phyloP scores from a whole-genome alignment of 2,888 invertebrate genomes.

The Drosophila testacea region DNA sequence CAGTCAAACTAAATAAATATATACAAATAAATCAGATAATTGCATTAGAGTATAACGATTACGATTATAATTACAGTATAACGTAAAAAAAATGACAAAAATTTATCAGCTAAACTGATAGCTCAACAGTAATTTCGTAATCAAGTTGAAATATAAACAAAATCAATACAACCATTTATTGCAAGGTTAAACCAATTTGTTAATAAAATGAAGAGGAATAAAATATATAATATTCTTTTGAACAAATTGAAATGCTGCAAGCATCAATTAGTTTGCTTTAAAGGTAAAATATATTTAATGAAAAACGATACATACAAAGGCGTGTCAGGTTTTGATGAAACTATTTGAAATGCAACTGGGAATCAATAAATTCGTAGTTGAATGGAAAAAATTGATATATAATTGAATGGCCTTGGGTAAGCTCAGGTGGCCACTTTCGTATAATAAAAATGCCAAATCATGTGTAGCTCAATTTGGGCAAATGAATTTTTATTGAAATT shows the following conservation, averaged over 20 bases:
- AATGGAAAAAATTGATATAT: conserved; percentile 21
- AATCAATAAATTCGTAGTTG: conserved; percentile 32
- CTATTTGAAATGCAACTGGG: conserved; percentile 2
- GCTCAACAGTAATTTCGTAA: conserved; percentile 1
- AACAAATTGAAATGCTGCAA: conserved; percentile 4
- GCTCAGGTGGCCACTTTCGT: conserved; percentile 15
- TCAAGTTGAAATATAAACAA: not conserved
- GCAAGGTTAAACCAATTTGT: not conserved
- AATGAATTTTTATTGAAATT: conserved; percentile 17
- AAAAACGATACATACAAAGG: conserved; percentile 1
- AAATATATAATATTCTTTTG: not conserved
- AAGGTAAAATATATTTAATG: not conserved
- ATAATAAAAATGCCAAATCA: conserved; percentile 52
- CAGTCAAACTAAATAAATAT: conserved; percentile 15
- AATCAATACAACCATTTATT: not conserved
- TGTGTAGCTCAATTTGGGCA: conserved; percentile 36
- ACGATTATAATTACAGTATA: conserved; percentile 12
- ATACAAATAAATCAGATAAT: conserved; percentile 16
- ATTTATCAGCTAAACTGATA: conserved; percentile 25
- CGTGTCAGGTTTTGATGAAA: not conserved
- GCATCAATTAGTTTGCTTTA: conserved; percentile 2
- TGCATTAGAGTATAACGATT: conserved; percentile 35
- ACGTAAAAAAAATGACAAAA: conserved; percentile 13
- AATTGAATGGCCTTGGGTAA: conserved; percentile 17
- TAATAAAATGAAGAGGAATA: not conserved